Conservation (phyloP, 2,797 vertebrate genomes). For the Clarias platycephalus region DNA sequence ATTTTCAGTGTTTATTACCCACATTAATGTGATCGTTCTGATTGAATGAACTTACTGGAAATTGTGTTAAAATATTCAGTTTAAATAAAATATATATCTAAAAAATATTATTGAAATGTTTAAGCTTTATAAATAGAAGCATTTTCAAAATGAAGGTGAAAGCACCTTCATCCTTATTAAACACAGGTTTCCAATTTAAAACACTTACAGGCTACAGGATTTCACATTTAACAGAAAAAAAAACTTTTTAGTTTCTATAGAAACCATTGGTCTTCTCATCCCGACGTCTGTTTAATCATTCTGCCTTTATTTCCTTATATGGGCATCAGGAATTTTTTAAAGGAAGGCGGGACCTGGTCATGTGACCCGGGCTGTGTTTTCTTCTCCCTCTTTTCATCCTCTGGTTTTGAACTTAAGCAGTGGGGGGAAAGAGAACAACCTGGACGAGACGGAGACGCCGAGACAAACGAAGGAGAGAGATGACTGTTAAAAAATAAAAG, state of each 20-base stretch:
- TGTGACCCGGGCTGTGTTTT: slow-evolving; percentile 70
- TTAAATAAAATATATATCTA: neutral
- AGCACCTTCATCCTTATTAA: neutral
- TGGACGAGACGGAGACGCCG: slow-evolving; percentile 39
- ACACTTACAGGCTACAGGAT: neutral
- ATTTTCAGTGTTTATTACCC: neutral
- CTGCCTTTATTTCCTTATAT: slow-evolving; percentile 70
- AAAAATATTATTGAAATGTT: neutral
- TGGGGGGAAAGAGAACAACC: neutral
- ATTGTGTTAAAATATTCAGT: neutral
- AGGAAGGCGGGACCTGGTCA: slow-evolving; percentile 76
- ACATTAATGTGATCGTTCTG: neutral
- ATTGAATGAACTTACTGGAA: neutral
- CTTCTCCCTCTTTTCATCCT: slow-evolving; percentile 68
- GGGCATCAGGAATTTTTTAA: slow-evolving; percentile 65
- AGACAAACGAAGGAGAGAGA: slow-evolving; percentile 3
- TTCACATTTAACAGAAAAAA: neutral
- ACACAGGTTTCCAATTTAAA: neutral
- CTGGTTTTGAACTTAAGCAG: slow-evolving; percentile 24
- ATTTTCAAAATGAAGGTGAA: neutral
- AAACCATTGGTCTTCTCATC: neutral
- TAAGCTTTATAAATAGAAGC: neutral
- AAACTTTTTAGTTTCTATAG: neutral
- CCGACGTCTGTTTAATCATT: slow-evolving; percentile 43
- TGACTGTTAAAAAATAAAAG: neutral